Evolutionary conservation across 2,797 vertebrate species (phyloP).

Genomic region (Scolopax bukidnonensis): DNA sequence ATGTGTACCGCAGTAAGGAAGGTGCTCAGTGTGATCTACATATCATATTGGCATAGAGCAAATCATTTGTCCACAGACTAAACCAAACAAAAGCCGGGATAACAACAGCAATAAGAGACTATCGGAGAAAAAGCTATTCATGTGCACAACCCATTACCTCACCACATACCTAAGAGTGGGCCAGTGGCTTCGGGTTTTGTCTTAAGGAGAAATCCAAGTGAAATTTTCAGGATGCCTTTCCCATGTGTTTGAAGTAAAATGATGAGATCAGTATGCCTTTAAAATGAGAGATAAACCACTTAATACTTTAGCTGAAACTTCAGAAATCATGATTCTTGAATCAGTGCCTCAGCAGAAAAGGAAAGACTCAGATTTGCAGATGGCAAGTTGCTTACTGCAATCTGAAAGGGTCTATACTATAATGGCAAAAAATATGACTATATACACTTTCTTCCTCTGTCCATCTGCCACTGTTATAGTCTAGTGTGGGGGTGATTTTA

Average conservation of each 20-base stretch:
- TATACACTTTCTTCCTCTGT: conserved; percentile 71
- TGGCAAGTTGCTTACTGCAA: conserved; percentile 63
- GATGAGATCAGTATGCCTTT: conserved; percentile 28
- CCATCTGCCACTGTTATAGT: conserved; percentile 74
- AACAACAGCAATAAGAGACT: conserved; percentile 27
- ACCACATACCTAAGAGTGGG: conserved; percentile 5
- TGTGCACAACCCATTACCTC: conserved; percentile 38
- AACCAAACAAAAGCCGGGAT: conserved; percentile 17
- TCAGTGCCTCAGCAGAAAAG: conserved; percentile 70
- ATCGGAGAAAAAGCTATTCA: conserved; percentile 34
- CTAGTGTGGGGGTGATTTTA: conserved; percentile 57
- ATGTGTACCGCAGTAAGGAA: neutral
- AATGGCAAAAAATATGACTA: conserved; percentile 73
- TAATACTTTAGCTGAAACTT: conserved; percentile 35
- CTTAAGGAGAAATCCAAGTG: neutral
- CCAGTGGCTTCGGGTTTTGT: conserved; percentile 24
- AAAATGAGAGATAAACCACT: conserved; percentile 32
- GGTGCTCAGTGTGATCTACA: neutral
- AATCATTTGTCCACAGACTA: neutral
- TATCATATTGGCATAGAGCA: neutral
- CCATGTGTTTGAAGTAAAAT: neutral
- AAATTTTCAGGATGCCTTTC: conserved; percentile 49
- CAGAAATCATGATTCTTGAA: conserved; percentile 69
- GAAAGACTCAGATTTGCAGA: conserved; percentile 72
- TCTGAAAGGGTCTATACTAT: conserved; percentile 68